Conservation (phyloP, 2,888 invertebrate species). For the Celastrina argiolus region DNA sequence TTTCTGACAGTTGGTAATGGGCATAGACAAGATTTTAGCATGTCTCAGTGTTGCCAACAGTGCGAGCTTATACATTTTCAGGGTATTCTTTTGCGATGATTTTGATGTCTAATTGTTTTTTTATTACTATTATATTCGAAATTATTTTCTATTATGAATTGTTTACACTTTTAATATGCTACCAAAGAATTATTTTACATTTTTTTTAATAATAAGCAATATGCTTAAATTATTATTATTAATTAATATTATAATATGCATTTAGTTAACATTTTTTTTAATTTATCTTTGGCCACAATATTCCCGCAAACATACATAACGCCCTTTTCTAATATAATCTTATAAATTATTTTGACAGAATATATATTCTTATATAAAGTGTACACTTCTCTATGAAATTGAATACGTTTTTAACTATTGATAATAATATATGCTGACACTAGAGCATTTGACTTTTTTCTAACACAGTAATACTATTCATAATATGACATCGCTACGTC, state of each 20-base stretch:
- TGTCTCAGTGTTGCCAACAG: neutral
- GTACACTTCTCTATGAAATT: conserved; percentile 46
- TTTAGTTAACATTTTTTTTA: neutral
- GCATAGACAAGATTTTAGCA: neutral
- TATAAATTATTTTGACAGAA: conserved; percentile 46
- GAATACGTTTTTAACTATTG: conserved; percentile 41
- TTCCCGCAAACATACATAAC: conserved; percentile 47
- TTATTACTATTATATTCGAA: neutral
- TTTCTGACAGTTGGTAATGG: neutral
- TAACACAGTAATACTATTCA: conserved; percentile 21
- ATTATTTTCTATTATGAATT: neutral
- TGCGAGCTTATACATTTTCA: neutral
- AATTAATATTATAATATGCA: neutral
- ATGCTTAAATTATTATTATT: neutral
- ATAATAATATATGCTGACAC: conserved; percentile 40
- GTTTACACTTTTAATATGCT: neutral
- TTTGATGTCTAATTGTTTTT: neutral
- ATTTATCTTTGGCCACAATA: conserved; percentile 24
- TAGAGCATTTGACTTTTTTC: conserved; percentile 46
- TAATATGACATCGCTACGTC: neutral
- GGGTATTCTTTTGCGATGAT: neutral
- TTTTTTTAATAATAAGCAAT: neutral
- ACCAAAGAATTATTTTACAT: conserved; percentile 12
- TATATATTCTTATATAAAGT: conserved; percentile 58
- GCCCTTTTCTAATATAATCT: conserved; percentile 51